Evolutionary conservation across 1,140 invertebrate genomes (phyloP).

Genomic region (Bombus fervidus): DNA sequence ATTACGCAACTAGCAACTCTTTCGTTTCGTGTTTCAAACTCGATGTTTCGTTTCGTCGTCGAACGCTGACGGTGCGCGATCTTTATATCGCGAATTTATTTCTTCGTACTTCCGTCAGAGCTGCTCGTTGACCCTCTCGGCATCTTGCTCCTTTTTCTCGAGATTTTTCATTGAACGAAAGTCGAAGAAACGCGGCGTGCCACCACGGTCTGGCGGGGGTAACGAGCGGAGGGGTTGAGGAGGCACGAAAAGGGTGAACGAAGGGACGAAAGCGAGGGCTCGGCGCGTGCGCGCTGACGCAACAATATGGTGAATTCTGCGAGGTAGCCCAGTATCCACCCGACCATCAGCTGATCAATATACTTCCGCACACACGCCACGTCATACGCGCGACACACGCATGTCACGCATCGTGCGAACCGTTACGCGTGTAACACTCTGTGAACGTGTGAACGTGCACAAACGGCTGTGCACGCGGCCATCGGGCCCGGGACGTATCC

Average conservation of each 20-base stretch:
- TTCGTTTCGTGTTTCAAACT: background rate
- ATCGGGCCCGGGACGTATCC: background rate
- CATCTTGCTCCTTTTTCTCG: background rate
- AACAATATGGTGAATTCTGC: slow-evolving; percentile 77
- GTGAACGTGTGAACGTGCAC: slow-evolving; percentile 39
- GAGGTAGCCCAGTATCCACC: slow-evolving; percentile 78
- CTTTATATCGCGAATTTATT: slow-evolving; percentile 15
- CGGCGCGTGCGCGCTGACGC: slow-evolving; percentile 73
- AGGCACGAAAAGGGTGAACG: slow-evolving; percentile 30
- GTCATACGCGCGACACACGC: slow-evolving; percentile 69
- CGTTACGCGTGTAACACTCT: slow-evolving; percentile 57
- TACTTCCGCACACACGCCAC: slow-evolving; percentile 70
- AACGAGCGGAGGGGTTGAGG: background rate
- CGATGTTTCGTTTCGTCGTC: background rate
- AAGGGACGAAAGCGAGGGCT: slow-evolving; percentile 56
- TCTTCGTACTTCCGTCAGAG: background rate
- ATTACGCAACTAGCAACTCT: background rate
- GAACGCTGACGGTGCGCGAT: background rate
- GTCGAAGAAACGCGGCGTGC: slow-evolving; percentile 32
- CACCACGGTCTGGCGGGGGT: background rate
- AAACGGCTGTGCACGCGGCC: slow-evolving; percentile 4
- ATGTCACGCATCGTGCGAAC: slow-evolving; percentile 65
- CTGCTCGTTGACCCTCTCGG: background rate
- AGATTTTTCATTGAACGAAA: slow-evolving; percentile 35
- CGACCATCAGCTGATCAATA: slow-evolving; percentile 81